These are phyloP conservation scores for Prunella fulvescens DNA, from an alignment of 2,113 vertebrate genomes.

Conservation along the genomic window DNA sequence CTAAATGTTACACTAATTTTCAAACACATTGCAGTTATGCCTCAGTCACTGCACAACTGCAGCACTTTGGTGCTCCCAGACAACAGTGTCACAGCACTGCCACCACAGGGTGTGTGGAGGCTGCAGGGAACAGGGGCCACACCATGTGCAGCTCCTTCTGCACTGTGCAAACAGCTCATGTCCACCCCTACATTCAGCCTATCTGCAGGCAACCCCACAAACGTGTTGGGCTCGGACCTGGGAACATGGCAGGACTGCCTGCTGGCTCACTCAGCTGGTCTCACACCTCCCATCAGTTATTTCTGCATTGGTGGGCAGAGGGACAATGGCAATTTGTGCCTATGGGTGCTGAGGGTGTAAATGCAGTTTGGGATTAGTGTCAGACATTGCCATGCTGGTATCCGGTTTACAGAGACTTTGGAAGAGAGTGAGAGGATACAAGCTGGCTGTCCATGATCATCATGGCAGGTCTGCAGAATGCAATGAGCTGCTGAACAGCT, in stretches of 20 bases:
- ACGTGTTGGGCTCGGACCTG: rapidly evolving
- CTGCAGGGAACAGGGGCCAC: neutral
- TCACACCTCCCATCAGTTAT: neutral
- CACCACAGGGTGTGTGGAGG: rapidly evolving
- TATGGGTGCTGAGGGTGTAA: neutral
- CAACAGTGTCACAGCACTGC: neutral
- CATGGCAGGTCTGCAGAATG: neutral
- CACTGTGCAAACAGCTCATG: neutral
- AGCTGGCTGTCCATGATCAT: neutral
- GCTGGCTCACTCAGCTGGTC: neutral
- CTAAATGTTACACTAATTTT: neutral
- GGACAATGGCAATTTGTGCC: neutral
- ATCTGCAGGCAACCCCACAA: neutral
- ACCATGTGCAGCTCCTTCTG: neutral
- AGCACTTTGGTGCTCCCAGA: neutral
- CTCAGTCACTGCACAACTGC: neutral
- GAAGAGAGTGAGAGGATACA: neutral
- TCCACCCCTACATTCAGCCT: neutral
- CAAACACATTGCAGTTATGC: neutral
- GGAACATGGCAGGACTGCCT: neutral
- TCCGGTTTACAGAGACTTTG: neutral
- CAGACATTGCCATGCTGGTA: neutral
- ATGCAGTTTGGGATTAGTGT: neutral
- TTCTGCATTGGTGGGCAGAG: neutral
- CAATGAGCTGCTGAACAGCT: neutral